Conservation (phyloP, 2,113 vertebrate species). For the Rhombomys opimus region DNA sequence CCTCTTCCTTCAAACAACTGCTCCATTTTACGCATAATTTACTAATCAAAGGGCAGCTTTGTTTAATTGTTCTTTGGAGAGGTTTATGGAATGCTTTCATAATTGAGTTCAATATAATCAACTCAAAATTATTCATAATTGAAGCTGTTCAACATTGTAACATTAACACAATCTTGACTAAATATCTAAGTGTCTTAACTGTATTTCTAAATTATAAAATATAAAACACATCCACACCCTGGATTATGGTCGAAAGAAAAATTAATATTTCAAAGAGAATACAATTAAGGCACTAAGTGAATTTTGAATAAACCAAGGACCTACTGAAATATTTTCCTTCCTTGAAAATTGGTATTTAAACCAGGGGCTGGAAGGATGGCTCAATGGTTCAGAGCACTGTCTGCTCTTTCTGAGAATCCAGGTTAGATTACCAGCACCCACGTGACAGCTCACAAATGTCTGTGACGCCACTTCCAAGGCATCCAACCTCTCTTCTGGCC, state of each 20-base stretch:
- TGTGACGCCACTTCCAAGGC: not conserved
- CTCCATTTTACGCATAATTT: not conserved
- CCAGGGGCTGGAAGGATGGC: not conserved
- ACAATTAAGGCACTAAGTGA: not conserved
- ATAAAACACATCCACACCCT: not conserved
- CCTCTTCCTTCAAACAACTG: not conserved
- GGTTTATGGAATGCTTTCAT: not conserved
- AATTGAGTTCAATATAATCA: not conserved
- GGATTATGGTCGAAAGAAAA: slow-evolving; percentile 20
- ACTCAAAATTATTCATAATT: slow-evolving; percentile 4
- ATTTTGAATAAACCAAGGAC: not conserved
- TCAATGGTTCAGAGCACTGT: not conserved
- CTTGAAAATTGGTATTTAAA: not conserved
- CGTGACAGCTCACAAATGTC: not conserved
- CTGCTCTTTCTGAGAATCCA: not conserved
- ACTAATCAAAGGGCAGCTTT: not conserved
- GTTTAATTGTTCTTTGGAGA: not conserved
- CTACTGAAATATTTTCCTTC: not conserved
- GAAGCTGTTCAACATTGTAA: slow-evolving; percentile 19
- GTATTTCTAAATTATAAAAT: not conserved
- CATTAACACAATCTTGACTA: slow-evolving; percentile 29
- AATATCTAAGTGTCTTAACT: not conserved
- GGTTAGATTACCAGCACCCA: not conserved
- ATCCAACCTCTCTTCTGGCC: not conserved
- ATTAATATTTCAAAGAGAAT: not conserved